These are phyloP conservation scores for Eupithecia pulchellata DNA, from an alignment of 2,888 invertebrate genomes.

Conservation along the genomic window DNA sequence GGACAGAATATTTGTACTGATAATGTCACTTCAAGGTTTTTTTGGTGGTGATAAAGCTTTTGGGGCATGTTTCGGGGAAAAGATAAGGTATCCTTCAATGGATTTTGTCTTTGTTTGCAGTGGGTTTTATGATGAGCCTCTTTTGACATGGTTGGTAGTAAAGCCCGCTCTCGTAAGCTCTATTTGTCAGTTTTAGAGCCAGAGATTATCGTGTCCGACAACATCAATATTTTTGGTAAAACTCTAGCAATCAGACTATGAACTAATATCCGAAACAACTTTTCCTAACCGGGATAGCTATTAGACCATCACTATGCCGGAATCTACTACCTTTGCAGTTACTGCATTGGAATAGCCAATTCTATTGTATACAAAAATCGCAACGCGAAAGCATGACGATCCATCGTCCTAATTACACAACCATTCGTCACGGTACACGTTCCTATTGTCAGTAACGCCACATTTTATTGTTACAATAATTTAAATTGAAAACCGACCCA, in stretches of 20 bases:
- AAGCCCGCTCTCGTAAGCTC: background rate
- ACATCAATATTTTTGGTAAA: background rate
- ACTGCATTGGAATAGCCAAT: conserved; percentile 29
- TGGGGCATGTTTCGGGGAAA: conserved; percentile 25
- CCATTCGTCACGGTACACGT: conserved; percentile 59
- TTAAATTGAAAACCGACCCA: conserved; percentile 51
- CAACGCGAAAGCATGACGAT: conserved; percentile 46
- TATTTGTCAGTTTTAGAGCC: background rate
- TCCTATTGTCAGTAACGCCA: conserved; percentile 46
- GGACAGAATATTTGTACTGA: conserved; percentile 36
- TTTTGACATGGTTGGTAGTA: background rate
- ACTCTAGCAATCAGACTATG: background rate
- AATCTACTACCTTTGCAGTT: conserved; percentile 16
- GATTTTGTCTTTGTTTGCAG: conserved; percentile 24
- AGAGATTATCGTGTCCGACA: background rate
- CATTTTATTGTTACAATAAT: conserved; percentile 48
- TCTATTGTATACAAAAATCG: conserved; percentile 41
- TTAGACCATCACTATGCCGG: conserved; percentile 12
- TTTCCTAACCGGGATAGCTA: conserved; percentile 14
- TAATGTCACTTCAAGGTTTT: conserved; percentile 31
- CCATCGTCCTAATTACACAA: conserved; percentile 53
- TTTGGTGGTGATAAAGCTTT: conserved; percentile 31
- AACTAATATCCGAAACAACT: conserved; percentile 20
- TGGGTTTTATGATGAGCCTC: conserved; percentile 8
- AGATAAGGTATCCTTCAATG: conserved; percentile 27